Evolutionary conservation across 2,797 vertebrate species (phyloP).

Genomic region (Loris lydekkerianus): DNA sequence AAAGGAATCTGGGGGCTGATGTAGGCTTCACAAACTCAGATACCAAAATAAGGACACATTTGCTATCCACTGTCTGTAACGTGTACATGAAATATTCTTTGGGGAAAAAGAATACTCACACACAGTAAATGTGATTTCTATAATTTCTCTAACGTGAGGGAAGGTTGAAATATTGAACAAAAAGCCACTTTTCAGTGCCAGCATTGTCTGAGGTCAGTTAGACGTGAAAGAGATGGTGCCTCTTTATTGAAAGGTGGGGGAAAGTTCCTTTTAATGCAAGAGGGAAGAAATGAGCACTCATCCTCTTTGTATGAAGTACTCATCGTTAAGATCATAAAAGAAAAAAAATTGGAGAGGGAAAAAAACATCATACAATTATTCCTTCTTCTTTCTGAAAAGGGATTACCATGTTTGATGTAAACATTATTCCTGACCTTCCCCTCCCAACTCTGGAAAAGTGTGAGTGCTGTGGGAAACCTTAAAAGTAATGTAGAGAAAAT

Average conservation of each 20-base stretch:
- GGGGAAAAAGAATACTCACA: background rate
- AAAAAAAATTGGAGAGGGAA: background rate
- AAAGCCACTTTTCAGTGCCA: background rate
- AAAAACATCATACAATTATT: background rate
- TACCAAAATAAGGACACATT: background rate
- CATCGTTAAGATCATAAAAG: background rate
- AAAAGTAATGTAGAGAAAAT: conserved; percentile 68
- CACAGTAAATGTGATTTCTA: background rate
- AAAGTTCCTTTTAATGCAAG: background rate
- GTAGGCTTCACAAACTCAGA: background rate
- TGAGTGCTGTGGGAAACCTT: conserved; percentile 69
- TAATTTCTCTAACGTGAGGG: background rate
- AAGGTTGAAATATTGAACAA: background rate
- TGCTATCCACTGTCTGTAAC: background rate
- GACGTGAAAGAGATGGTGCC: background rate
- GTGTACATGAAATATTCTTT: background rate
- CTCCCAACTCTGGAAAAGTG: conserved; percentile 49
- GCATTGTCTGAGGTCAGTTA: background rate
- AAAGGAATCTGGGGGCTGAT: conserved; percentile 9
- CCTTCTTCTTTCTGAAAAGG: conserved; percentile 34
- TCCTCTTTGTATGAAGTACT: background rate
- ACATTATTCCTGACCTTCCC: background rate
- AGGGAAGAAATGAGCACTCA: background rate
- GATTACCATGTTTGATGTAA: background rate
- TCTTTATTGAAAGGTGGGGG: background rate